Evolutionary conservation across 2,113 vertebrate species (phyloP), one percentile per base, ranked within the genome.

Genomic region (Leptobrachium leishanense): DNA sequence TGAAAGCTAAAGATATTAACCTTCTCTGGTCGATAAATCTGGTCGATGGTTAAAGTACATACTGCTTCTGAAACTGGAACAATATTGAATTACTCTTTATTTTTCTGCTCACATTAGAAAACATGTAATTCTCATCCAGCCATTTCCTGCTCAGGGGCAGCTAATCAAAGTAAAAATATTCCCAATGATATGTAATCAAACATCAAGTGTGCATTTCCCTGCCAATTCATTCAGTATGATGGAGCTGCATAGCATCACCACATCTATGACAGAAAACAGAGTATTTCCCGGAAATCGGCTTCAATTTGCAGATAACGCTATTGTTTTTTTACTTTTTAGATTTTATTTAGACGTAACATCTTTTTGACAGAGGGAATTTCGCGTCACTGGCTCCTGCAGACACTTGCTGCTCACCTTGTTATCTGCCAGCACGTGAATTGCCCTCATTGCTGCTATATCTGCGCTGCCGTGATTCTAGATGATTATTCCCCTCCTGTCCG

Each of bases 151-250:
- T 20, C 68, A 40, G 59, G 64, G 70, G 68, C 64, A 62, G 70
- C 62, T 63, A 72, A 53, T 70, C 46, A 59, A 57, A 12, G 5
- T 20, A n/a, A 70, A 42, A 70, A 63, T 8, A 50, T 71, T 68
- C 76, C 76, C 50, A 53, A 70, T 53, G 68, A 63, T 57, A 79
- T 79, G 11, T 55, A 65, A 72, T 79, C 68, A 79, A 70, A 50
- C 42, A 59, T 20, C 55, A n/a, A 62, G n/a, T 11, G 68, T 12
- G 20, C 68, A 31, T 50, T 8, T 64, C 64, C 55, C 43, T 42
- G 62, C 59, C n/a, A 79, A 62, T 64, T 71, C 7, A 79, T 72
- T 79, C 44, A 41, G 43, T 64, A 65, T 72, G 68, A 68, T n/a
- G 39, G 5, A 42, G 67, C 68, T 65, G 76, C 65, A 12, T 42